Evolutionary conservation across 2,113 vertebrate species (phyloP), one percentile per base, ranked within the genome.

Genomic region (Podocnemis expansa): DNA sequence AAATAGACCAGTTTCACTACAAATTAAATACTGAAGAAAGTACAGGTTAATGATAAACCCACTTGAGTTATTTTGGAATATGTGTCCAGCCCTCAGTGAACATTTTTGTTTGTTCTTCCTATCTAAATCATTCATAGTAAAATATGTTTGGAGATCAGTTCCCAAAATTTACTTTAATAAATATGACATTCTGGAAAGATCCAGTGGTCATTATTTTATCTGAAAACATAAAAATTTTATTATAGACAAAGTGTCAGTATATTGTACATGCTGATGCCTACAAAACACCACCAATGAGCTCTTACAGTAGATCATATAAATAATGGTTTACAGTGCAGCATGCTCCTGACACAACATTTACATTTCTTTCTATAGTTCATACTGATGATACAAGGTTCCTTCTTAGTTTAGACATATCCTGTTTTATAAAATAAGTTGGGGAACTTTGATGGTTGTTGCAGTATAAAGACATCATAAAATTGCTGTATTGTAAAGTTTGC

Each of bases 281-380:
- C 3, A 83, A 95, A 85, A 67, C 0, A 0, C 25, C 49, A 45
- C 41, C 43, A 70, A 38, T 2, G 8, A 58, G 38, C 75, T 78
- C 38, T 75, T 89, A 63, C 5, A 52, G 51, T 87, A 17, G 14
- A 88, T 16, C 4, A 58, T 21, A 25, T 81, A 52, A 96, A 60
- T 19, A 56, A 55, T 4, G 4, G 27, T 51, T 21, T 83, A 34
- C 6, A 60, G n/a, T 27, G 14, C 75, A 80, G 4, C 24, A 29
- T 12, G 27, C 83, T 22, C 8, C 49, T 14, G 56, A 38, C 24
- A 45, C 11, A 54, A 60, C 34, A 22, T 73, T 70, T 73, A 25
- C 38, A 16, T 85, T 88, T 88, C 87, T 67, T 91, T 80, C 14
- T 8, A 5, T 56, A 55, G 94, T 79, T 89, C 88, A 93, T 58